These are phyloP conservation scores for Coptodon bakossiorum DNA, from an alignment of 2,113 vertebrate species.

Conservation along the genomic window DNA sequence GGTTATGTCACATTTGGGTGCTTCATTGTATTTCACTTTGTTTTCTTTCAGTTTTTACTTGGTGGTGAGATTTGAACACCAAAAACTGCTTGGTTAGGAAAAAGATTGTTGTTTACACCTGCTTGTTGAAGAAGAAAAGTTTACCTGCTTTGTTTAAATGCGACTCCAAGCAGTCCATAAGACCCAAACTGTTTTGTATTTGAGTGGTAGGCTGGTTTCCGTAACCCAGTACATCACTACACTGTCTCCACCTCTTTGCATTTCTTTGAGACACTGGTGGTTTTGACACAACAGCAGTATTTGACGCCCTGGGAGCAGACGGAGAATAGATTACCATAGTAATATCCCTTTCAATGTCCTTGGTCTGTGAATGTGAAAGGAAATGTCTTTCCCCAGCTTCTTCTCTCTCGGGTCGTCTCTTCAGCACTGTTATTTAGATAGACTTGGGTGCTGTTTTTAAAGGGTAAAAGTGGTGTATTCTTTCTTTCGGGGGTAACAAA, in stretches of 20 bases:
- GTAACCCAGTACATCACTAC: neutral
- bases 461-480: neutral
- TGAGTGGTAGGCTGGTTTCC: neutral
- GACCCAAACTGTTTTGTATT: neutral
- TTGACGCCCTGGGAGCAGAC: neutral
- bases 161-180: neutral
- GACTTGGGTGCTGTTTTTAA: neutral
- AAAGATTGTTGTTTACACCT: neutral
- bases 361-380: slow-evolving; percentile 7
- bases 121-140: neutral
- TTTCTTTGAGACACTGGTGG: neutral
- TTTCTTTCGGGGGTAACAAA: neutral
- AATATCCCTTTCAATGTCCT: neutral
- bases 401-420: neutral
- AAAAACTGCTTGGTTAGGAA: neutral
- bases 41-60: neutral
- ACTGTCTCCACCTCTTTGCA: neutral
- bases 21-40: neutral
- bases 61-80: neutral
- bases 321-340: neutral
- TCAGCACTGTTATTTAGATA: neutral
- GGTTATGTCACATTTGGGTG: neutral
- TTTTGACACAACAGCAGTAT: neutral
- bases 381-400: neutral
- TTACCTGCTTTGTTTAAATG: neutral